Percentiles rank a stretch among this genome's conserved stretches.
Evolutionary conservation across 2,797 vertebrate species (phyloP).

Genomic region (Aythya fuligula): DNA sequence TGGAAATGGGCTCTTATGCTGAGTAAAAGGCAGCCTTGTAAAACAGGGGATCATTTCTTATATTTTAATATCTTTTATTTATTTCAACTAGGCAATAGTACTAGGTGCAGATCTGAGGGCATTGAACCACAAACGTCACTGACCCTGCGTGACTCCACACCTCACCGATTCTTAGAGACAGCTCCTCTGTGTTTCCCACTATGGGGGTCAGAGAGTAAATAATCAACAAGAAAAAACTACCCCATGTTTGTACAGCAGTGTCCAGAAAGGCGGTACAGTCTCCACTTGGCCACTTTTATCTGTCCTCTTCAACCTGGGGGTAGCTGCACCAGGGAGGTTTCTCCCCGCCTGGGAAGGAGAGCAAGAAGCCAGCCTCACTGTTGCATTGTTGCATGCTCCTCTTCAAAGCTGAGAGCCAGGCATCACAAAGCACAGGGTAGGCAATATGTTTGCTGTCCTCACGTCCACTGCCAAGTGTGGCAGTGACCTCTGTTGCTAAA

Average conservation of each 20-base stretch:
- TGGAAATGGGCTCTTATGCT: not conserved
- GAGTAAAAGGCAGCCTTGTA: not conserved
- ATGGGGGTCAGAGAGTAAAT: not conserved
- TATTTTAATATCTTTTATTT: not conserved
- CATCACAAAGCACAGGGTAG: not conserved
- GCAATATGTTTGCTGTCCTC: not conserved
- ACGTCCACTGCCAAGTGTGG: not conserved
- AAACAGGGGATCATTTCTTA: not conserved
- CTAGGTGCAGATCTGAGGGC: not conserved
- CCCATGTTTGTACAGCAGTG: rapidly evolving
- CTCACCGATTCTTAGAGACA: not conserved
- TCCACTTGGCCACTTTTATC: not conserved
- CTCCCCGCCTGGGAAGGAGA: not conserved
- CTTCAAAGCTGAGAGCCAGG: not conserved
- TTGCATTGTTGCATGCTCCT: not conserved
- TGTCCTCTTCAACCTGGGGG: not conserved
- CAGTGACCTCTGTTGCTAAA: not conserved
- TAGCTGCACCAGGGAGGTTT: not conserved
- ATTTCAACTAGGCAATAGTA: not conserved
- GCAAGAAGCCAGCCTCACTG: not conserved
- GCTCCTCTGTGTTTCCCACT: not conserved
- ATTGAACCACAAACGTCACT: not conserved
- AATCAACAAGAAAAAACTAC: not conserved
- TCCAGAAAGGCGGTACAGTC: not conserved
- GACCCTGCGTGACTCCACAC: not conserved